Evolutionary conservation across 2,797 vertebrate species (phyloP).

Genomic region (Falco peregrinus): DNA sequence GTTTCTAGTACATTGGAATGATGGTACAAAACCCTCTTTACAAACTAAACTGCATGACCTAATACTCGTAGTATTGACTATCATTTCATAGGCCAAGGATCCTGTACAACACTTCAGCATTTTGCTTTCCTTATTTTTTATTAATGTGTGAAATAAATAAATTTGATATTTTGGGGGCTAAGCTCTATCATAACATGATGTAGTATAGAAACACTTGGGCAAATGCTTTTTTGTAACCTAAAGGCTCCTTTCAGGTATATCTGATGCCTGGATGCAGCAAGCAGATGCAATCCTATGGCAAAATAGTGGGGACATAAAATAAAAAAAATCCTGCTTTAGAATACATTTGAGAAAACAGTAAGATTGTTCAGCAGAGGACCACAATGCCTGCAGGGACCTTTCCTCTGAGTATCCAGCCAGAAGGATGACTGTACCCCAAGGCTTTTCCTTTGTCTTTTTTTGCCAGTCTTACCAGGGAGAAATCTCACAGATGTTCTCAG

Average conservation of each 20-base stretch:
- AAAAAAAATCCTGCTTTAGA: neutral
- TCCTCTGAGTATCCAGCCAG: neutral
- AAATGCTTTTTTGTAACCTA: neutral
- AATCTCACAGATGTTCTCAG: neutral
- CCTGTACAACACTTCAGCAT: neutral
- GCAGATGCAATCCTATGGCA: neutral
- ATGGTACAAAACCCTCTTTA: neutral
- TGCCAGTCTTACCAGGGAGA: neutral
- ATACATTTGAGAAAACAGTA: neutral
- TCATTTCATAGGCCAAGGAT: neutral
- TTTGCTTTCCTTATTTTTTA: neutral
- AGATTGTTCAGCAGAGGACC: neutral
- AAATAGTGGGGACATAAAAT: neutral
- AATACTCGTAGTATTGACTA: neutral
- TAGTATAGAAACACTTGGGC: rapidly evolving
- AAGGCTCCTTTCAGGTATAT: neutral
- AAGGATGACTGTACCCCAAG: neutral
- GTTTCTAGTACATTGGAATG: neutral
- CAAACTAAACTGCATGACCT: neutral
- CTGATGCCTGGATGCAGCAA: neutral
- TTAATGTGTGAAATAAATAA: neutral
- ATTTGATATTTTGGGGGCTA: neutral
- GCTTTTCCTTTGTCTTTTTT: neutral
- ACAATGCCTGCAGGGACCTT: neutral
- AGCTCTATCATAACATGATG: neutral